Evolutionary conservation across 2,113 vertebrate species (phyloP).

Genomic region (Bubo bubo): DNA sequence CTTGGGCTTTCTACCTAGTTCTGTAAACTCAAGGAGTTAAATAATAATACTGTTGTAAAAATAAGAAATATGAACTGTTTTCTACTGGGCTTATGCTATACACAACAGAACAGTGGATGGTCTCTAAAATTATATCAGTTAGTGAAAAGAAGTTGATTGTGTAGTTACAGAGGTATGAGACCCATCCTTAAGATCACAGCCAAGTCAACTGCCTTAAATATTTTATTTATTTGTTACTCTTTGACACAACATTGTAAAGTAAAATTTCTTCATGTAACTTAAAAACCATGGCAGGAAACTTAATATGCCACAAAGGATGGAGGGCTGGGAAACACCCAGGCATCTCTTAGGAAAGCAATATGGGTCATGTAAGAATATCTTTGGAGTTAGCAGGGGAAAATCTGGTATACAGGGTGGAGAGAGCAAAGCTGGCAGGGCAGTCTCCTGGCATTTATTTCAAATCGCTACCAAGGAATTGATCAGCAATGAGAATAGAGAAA

Average conservation of each 20-base stretch:
- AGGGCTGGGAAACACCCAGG: neutral
- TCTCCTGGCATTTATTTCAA: neutral
- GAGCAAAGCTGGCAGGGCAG: neutral
- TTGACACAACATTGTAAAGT: neutral
- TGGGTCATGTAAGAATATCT: neutral
- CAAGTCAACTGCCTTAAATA: neutral
- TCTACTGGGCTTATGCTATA: neutral
- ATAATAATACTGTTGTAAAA: neutral
- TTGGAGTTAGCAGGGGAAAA: neutral
- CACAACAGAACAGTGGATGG: neutral
- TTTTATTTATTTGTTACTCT: neutral
- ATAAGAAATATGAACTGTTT: neutral
- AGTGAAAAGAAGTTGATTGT: neutral
- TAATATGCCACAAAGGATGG: neutral
- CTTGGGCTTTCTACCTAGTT: constrained; percentile 6
- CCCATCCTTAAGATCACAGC: neutral
- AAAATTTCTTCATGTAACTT: neutral
- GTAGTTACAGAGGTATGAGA: neutral
- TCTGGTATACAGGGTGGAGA: neutral
- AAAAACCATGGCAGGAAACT: neutral
- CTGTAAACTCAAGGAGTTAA: constrained; percentile 6
- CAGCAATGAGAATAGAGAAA: neutral
- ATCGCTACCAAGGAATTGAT: neutral
- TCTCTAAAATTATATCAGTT: neutral
- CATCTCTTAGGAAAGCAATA: neutral